Base-by-base conservation (phyloP, 2,113 vertebrate species). In the Fregata magnificens region DNA sequence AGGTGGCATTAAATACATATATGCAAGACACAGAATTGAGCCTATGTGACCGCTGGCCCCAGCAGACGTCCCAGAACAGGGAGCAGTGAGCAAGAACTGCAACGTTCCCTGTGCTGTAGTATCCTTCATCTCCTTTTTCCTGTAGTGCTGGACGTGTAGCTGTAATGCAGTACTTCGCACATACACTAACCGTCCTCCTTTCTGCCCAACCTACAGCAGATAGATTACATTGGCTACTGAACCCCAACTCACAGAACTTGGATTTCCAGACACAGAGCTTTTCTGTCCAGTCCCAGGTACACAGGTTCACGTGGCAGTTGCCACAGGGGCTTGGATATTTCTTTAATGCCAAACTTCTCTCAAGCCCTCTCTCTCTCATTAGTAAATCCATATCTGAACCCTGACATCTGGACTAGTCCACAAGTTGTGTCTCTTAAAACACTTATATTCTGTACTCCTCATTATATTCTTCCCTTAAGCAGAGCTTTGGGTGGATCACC, bases 41-140 rank as follows among this genome's bases (percentile, higher is more conserved):
- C 26, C 22, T 42, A 1, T 21, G 34, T 58, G 76, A 50, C 42
- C 0, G 0, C 65, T 73, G 86, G 44, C 65, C 42, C 22, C 65
- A 63, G 69, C 38, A 84, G 47, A 83, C 17, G 44, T 90, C 53
- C 32, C 49, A 67, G 24, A 42, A 34, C 53, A 52, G 40, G 44
- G 40, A 91, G 24, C 34, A 70, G 67, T 36, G 53, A 61, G 50
- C 63, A 65, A 34, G 38, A 52, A 29, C 14, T 25, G 17, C 72
- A 81, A 10, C 31, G 7, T 6, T 69, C 47, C 26, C 42, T 21
- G 4, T 32, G 28, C 11, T 5, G 2, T 32, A 56, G 50, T 31
- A 76, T 40, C 44, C 82, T 95, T 65, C 13, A 1, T 44, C 38
- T 80, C 66, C 26, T 53, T 85, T 62, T 44, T 31, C 13, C 62